Percentiles rank a stretch among this genome's conserved stretches.
Conservation (phyloP, 2,888 invertebrate species). For the Acleris emargana region DNA sequence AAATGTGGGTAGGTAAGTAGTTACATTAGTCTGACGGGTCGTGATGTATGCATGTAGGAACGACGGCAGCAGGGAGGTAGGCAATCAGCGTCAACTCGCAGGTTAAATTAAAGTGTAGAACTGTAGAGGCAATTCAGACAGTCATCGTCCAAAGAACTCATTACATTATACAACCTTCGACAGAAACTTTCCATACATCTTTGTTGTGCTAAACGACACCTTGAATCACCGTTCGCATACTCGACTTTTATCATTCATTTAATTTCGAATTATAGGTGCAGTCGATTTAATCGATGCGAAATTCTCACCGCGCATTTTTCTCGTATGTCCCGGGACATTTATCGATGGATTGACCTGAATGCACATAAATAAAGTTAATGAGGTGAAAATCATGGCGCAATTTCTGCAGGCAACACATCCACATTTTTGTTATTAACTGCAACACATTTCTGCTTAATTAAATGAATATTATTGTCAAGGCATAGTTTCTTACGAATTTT, state of each 20-base stretch:
- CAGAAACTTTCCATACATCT: constrained; percentile 38
- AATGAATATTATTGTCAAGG: constrained; percentile 40
- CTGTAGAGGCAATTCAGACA: constrained; percentile 33
- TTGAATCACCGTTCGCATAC: constrained; percentile 38
- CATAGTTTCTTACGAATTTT: constrained; percentile 25
- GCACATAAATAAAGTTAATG: constrained; percentile 75
- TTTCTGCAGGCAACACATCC: constrained; percentile 41
- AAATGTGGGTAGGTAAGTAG: not conserved
- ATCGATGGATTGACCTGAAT: constrained; percentile 68
- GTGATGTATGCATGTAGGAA: not conserved
- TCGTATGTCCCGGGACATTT: constrained; percentile 60
- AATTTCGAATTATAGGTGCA: constrained; percentile 54
- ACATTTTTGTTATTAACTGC: constrained; percentile 48
- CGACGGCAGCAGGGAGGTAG: constrained; percentile 19
- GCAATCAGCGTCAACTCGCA: constrained; percentile 28
- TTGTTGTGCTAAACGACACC: constrained; percentile 41
- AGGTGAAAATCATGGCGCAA: constrained; percentile 66
- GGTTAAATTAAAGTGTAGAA: constrained; percentile 32
- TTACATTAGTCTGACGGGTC: constrained; percentile 2
- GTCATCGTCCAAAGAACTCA: constrained; percentile 34
- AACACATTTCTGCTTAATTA: constrained; percentile 53
- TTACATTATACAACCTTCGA: constrained; percentile 38
- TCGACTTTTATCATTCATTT: constrained; percentile 38
- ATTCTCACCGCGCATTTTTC: constrained; percentile 65
- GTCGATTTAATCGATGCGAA: constrained; percentile 68